Percentiles rank a stretch among this genome's conserved stretches.
Conservation (phyloP, 1,140 invertebrate genomes). For the Zaprionus taronus region DNA sequence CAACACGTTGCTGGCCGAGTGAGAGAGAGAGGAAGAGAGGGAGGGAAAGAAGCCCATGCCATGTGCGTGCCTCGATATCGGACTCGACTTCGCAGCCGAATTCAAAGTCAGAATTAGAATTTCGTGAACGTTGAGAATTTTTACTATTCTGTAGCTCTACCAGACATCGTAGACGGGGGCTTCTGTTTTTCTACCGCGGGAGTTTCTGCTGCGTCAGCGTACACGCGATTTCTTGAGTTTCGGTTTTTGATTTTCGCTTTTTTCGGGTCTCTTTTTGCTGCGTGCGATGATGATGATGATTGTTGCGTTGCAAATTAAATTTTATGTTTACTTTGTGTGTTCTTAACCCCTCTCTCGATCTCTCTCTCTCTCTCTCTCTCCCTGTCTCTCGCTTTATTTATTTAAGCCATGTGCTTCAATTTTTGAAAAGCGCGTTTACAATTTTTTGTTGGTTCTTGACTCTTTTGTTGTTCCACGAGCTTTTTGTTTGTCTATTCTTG, state of each 20-base stretch:
- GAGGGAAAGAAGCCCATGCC: slow-evolving; percentile 38
- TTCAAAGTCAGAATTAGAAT: slow-evolving; percentile 14
- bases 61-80: slow-evolving; percentile 60
- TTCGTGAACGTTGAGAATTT: slow-evolving; percentile 41
- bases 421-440: slow-evolving; percentile 36
- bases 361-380: neutral
- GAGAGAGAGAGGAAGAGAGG: slow-evolving; percentile 26
- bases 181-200: slow-evolving; percentile 27
- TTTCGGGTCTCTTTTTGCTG: slow-evolving; percentile 30
- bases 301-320: slow-evolving; percentile 55
- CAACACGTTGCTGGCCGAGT: slow-evolving; percentile 59
- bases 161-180: slow-evolving; percentile 3
- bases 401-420: slow-evolving; percentile 72
- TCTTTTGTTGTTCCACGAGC: slow-evolving; percentile 55
- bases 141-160: slow-evolving; percentile 41
- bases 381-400: slow-evolving; percentile 31
- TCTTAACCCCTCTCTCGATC: neutral
- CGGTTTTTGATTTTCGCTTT: slow-evolving; percentile 34
- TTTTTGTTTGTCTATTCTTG: slow-evolving; percentile 41
- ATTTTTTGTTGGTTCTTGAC: slow-evolving; percentile 25
- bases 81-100: neutral
- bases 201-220: slow-evolving; percentile 75
- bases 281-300: slow-evolving; percentile 47
- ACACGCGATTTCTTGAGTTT: slow-evolving; percentile 64
- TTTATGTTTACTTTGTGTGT: slow-evolving; percentile 63